phyloP scores from a whole-genome alignment of 2,113 vertebrate species.

The Gallinago paraguaiae region DNA sequence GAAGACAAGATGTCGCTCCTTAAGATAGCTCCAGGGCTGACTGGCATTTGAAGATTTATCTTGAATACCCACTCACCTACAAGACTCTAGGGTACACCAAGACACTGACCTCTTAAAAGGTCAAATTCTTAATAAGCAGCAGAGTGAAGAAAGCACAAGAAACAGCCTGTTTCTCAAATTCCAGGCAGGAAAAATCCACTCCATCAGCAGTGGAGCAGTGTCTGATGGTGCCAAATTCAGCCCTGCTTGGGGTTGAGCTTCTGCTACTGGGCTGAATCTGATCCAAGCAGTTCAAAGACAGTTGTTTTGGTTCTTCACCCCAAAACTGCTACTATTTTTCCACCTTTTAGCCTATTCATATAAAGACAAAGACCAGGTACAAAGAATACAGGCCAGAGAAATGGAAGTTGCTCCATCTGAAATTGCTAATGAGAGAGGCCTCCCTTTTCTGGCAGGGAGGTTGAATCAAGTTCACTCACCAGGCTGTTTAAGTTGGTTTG shows the following conservation, averaged over 20 bases:
- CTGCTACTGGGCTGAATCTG: neutral
- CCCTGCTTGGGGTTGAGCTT: neutral
- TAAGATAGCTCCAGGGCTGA: neutral
- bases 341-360: neutral
- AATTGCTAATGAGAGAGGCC: neutral
- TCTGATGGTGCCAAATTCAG: neutral
- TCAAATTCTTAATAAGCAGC: constrained; percentile 63
- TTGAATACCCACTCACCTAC: neutral
- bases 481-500: neutral
- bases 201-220: neutral
- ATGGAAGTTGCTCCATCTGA: neutral
- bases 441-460: neutral
- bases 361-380: neutral
- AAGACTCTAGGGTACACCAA: neutral
- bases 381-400: neutral
- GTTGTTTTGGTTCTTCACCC: neutral
- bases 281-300: neutral
- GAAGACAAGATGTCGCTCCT: neutral
- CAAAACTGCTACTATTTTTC: neutral
- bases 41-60: neutral
- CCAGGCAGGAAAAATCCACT: neutral
- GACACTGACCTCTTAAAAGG: constrained; percentile 35
- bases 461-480: neutral
- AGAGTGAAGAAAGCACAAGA: constrained; percentile 46
- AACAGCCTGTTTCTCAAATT: constrained; percentile 30